A percentile compares a stretch with the other conserved stretches of the same genome.
Conservation (phyloP, 2,888 invertebrate species). For the Cyclophora albipunctata region DNA sequence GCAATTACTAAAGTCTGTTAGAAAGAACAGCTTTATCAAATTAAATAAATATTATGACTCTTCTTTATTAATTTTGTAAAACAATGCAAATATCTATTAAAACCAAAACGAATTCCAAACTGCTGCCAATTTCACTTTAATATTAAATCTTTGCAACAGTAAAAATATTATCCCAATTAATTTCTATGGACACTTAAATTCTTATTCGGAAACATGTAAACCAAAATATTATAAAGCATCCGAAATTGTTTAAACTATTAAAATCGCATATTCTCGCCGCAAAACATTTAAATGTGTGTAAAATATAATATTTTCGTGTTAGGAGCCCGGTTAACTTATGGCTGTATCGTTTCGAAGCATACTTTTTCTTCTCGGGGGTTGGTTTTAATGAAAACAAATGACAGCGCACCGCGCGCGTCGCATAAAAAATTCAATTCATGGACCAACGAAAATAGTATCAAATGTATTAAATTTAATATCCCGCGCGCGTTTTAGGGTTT, state of each 20-base stretch:
- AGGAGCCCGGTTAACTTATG: background rate
- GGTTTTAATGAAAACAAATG: conserved; percentile 68
- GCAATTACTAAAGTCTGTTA: too few species aligned
- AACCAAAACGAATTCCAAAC: too few species aligned
- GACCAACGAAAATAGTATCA: conserved; percentile 50
- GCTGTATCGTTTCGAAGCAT: background rate
- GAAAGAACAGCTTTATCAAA: too few species aligned
- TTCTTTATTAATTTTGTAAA: too few species aligned
- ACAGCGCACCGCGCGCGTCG: conserved; percentile 51
- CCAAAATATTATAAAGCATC: conserved; percentile 19
- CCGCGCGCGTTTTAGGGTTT: conserved; percentile 35
- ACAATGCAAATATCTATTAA: too few species aligned
- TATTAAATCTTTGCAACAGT: too few species aligned
- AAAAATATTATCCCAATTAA: conserved; percentile 22
- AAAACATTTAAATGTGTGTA: conserved; percentile 31
- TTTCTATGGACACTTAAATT: conserved; percentile 21
- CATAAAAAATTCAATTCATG: conserved; percentile 68
- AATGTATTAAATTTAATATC: conserved; percentile 47
- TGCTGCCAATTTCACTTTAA: too few species aligned
- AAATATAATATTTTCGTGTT: conserved; percentile 6
- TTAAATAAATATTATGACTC: too few species aligned
- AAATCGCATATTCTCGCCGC: conserved; percentile 28
- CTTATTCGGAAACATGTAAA: conserved; percentile 21
- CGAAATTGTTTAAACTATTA: conserved; percentile 30
- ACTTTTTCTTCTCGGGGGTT: conserved; percentile 40